Evolutionary conservation across 2,888 invertebrate species (phyloP), one percentile per base, ranked within the genome.

Genomic region (Yponomeuta plumbellus): DNA sequence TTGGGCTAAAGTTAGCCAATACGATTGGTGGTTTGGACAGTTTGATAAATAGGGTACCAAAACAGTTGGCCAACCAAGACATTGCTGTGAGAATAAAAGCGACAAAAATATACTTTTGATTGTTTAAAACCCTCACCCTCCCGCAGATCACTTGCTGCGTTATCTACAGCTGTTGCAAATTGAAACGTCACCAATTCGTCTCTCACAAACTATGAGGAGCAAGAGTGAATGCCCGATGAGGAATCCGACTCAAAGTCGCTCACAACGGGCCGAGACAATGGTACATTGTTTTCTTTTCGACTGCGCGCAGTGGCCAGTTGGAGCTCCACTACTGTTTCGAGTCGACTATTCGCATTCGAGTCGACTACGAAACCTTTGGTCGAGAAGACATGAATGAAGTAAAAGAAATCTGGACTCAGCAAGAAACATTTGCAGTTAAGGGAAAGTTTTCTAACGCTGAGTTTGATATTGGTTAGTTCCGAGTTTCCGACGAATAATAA

Each of bases 81-180:
- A 5, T 8, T 8, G 34, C 26, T 26, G 5, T 5, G 26, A 26
- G 26, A 5, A 5, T 26, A 4, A 2, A 26, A 34, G 34, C 8
- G 8, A 34, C 34, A 1, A 34, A 34, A 34, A 34, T n/a, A 34
- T 8, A 3, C 5, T 34, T 8, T 34, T 34, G 34, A 34, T 8
- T 1, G 34, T 34, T n/a, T n/a, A n/a, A n/a, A n/a, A n/a, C n/a
- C 34, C 8, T 34, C 34, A 34, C 8, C 34, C 34, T 8, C 5
- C 34, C 5, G 34, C 34, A 8, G 34, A 34, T 34, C 8, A 34
- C 8, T 8, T 8, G 5, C 34, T 5, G 34, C 34, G 34, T 34
- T 34, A 67, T 22, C 90, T 88, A 88, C 88, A 89, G 91, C 80
- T 84, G 84, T 85, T 84, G 85, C 87, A 85, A 74, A 77, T 72